Evolutionary conservation across 2,113 vertebrate genomes (phyloP).

Genomic region (Corynorhinus townsendii): DNA sequence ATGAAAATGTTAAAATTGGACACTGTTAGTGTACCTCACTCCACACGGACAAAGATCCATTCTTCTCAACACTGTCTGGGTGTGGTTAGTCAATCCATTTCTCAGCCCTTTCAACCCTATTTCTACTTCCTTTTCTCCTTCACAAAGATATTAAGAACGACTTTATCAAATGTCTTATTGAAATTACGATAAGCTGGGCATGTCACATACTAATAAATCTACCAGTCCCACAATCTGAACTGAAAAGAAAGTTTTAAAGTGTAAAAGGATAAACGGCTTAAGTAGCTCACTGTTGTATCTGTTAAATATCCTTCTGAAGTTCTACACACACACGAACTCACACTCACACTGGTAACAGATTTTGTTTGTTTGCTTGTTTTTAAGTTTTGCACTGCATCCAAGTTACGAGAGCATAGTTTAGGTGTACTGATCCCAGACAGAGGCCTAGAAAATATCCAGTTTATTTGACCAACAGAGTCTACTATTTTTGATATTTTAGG

Average conservation of each 20-base stretch:
- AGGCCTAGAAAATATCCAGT: not conserved
- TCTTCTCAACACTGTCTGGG: not conserved
- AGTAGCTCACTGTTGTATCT: not conserved
- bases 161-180: not conserved
- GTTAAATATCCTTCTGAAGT: not conserved
- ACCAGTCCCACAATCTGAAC: not conserved
- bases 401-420: not conserved
- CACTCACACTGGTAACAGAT: not conserved
- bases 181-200: not conserved
- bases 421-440: not conserved
- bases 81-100: not conserved
- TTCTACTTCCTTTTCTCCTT: not conserved
- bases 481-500: not conserved
- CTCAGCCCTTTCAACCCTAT: not conserved
- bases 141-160: not conserved
- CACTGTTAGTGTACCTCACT: not conserved
- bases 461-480: not conserved
- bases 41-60: accelerated
- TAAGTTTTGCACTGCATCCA: not conserved
- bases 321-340: not conserved
- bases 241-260: not conserved
- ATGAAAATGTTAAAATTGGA: not conserved
- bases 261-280: not conserved
- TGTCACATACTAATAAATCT: too few species aligned
- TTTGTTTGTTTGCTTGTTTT: not conserved